Evolutionary conservation across 2,113 vertebrate species (phyloP), one percentile per base, ranked within the genome.

Genomic region (Ochotona princeps): DNA sequence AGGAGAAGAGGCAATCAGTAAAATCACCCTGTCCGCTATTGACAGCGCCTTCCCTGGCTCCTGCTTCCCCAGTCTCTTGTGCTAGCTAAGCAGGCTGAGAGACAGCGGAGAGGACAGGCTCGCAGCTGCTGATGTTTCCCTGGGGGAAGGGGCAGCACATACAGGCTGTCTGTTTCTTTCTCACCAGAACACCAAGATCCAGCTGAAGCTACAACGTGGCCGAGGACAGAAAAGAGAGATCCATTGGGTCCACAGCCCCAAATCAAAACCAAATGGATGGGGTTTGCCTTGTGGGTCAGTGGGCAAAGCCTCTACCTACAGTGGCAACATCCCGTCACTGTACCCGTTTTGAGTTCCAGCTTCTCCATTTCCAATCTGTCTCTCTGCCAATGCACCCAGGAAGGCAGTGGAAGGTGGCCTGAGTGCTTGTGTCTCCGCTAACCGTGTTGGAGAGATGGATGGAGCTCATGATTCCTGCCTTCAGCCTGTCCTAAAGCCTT

Each of bases 1-100:
- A 49, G 44, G 78, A 44, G 3, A 20, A 93, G 82, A 49, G 66
- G 75, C n/a, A 54, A 70, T 96, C 47, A 72, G 88, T 51, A 86
- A 94, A 75, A 74, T 75, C 76, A 61, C n/a, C 14, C 61, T 14
- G 2, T 35, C 44, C 1, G 35, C 44, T 87, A 35, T 83, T 25
- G 66, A 94, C 30, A 75, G 35, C 28, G 51, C 60, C 51, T 51
- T 76, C 51, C 0, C 67, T 51, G 1, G 9, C 23, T 87, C 51
- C 81, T 83, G 61, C 28, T 76, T 90, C 87, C 79, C 73, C 2
- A 74, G 76, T 3, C 51, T 61, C 73, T 30, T 73, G 60, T 83
- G 66, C 63, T 80, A 75, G 67, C 67, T 83, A 28, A 54, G 75
- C 79, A 32, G 84, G 78, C 30, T 25, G 30, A 91, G 54, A 32